Evolutionary conservation across 2,113 vertebrate genomes (phyloP), one percentile per base, ranked within the genome.

Genomic region (Thunnus maccoyii): DNA sequence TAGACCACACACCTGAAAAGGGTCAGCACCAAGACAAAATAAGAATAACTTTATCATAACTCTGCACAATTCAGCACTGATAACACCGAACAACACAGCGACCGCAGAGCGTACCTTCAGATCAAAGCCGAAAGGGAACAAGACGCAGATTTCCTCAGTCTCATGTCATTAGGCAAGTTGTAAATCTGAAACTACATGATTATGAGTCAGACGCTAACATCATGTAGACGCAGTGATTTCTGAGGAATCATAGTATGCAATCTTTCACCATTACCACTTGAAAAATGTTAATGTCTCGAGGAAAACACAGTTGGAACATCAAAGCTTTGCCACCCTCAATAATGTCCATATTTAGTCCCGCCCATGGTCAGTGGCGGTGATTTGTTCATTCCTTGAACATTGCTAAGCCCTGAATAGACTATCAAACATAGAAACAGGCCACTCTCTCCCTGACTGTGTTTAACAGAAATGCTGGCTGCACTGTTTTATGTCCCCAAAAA

Each of bases 321-420:
- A 46, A 65, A 80, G 47, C 36, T 7, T 82, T 47, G 46, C 27
- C 27, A 18, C 25, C 14, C 51, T 61, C 55, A 46, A 76, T 55
- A 55, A 79, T 73, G 36, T 83, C 73, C 80, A 85, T 72, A 79
- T 86, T 87, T 86, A 80, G 83, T 82, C 86, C 75, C 56, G 5
- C 50, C 78, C 68, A 70, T 58, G 32, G 74, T 78, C 64, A 52
- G 71, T 12, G 3, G 52, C 51, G 50, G 61, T 10, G 50, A 66
- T 60, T 47, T 52, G 44, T 55, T 89, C 71, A 79, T 84, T 84
- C 80, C 69, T 80, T 3, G 0, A 54, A 69, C 78, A 70, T 72
- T 78, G 50, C 83, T 76, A 17, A 81, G 54, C 77, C 54, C 52
- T 70, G 78, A 70, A 46, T 30, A 22, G 46, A 72, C 32, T 54